Evolutionary conservation across 37 sponge, comb jelly and placozoan species (phyloP).

Genomic region (Cladorhizidae sp.): DNA sequence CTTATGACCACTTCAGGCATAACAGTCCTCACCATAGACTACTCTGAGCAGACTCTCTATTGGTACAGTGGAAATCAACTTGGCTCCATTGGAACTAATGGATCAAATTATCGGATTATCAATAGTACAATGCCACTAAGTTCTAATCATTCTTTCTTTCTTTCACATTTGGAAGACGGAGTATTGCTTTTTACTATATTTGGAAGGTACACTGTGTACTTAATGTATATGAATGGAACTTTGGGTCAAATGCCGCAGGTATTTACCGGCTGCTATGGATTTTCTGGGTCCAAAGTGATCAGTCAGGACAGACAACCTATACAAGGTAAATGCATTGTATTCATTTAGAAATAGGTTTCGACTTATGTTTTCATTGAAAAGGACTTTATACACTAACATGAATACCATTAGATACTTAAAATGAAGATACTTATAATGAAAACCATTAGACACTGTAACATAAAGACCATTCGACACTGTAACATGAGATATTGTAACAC

Average conservation of each 20-base stretch:
- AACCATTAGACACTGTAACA: too few species aligned
- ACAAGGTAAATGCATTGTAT: conserved; percentile 49
- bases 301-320: conserved; percentile 1
- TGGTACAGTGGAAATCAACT: conserved; percentile 54
- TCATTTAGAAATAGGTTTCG: too few species aligned
- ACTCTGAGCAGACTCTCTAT: conserved; percentile 47
- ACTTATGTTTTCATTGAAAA: too few species aligned
- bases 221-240: too few species aligned
- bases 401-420: too few species aligned
- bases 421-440: too few species aligned
- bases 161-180: not conserved
- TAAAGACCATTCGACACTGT: too few species aligned
- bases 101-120: conserved; percentile 16
- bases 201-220: too few species aligned
- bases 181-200: too few species aligned
- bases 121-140: not conserved
- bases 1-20: conserved; percentile 7
- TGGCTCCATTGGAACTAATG: not conserved
- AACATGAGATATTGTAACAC: too few species aligned
- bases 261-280: not conserved
- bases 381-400: too few species aligned
- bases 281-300: not conserved
- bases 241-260: too few species aligned
- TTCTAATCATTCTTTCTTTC: not conserved
- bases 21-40: conserved; percentile 55